These are phyloP conservation scores for Tachina fera DNA, from an alignment of 2,888 invertebrate species.

Conservation along the genomic window DNA sequence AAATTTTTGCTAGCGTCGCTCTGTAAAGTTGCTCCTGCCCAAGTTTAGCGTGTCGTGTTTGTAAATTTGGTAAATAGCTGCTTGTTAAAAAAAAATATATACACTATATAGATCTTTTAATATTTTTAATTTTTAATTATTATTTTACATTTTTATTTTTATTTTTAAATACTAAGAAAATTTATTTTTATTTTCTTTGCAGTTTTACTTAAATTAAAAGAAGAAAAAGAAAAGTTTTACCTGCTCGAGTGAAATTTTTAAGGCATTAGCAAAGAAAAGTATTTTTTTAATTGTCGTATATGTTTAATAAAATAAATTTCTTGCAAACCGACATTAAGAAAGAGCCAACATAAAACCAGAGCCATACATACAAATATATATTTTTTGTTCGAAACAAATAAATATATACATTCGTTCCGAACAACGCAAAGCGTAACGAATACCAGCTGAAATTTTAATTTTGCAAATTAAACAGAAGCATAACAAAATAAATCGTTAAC, in stretches of 20 bases:
- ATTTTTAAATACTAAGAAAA: neutral
- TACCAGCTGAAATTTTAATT: conserved; percentile 29
- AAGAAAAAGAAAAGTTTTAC: conserved; percentile 23
- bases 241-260: conserved; percentile 22
- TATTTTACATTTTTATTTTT: conserved; percentile 7
- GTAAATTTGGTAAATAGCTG: conserved; percentile 72
- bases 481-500: conserved; percentile 34
- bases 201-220: conserved; percentile 46
- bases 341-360: conserved; percentile 55
- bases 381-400: conserved; percentile 9
- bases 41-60: conserved; percentile 72
- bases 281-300: conserved; percentile 29
- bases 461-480: conserved; percentile 15
- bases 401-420: conserved; percentile 5
- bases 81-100: neutral
- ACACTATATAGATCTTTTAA: neutral
- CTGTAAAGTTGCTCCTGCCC: conserved; percentile 74
- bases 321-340: conserved; percentile 60
- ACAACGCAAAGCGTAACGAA: conserved; percentile 22
- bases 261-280: conserved; percentile 2
- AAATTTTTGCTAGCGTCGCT: conserved; percentile 73
- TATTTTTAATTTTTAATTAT: neutral
- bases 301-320: conserved; percentile 18
- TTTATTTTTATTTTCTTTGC: conserved; percentile 37
- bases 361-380: conserved; percentile 21